Conservation (phyloP, 2,113 vertebrate genomes). For the Sinocyclocheilus rhinocerous region DNA sequence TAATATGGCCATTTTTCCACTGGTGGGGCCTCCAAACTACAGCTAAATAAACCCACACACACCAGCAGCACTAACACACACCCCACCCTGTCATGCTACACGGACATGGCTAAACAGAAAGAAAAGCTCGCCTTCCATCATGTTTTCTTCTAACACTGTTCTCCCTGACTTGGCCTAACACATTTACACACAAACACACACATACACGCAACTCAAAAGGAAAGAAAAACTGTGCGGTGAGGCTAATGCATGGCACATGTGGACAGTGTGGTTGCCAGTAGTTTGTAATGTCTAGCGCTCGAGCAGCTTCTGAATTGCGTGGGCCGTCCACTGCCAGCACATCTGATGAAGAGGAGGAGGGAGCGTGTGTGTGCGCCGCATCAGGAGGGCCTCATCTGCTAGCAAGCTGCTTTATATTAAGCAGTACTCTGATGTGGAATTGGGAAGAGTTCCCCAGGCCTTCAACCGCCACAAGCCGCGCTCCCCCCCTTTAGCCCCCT, state of each 20-base stretch:
- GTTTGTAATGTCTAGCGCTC: conserved; percentile 77
- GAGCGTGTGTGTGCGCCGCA: conserved; percentile 47
- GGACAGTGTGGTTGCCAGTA: conserved; percentile 77
- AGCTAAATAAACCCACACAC: conserved; percentile 28
- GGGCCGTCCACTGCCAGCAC: conserved; percentile 72
- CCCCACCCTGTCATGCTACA: conserved; percentile 13
- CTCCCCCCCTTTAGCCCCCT: conserved; percentile 33
- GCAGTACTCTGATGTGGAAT: conserved; percentile 75
- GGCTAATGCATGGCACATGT: conserved; percentile 69
- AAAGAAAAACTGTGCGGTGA: conserved; percentile 48
- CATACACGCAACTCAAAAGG: conserved; percentile 34
- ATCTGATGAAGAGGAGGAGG: conserved; percentile 69
- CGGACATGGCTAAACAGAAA: conserved; percentile 3
- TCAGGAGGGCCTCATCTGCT: conserved; percentile 73
- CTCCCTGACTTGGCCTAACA: conserved; percentile 68
- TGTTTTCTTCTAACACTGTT: conserved; percentile 42
- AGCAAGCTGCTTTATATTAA: conserved; percentile 79
- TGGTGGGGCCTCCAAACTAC: neutral
- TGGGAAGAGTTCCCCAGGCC: conserved; percentile 70
- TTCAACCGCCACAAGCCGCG: conserved; percentile 51
- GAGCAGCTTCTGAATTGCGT: conserved; percentile 73
- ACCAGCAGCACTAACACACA: conserved; percentile 24
- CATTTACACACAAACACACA: conserved; percentile 62
- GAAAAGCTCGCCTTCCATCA: conserved; percentile 33
- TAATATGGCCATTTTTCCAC: neutral